A percentile compares a stretch with the other conserved stretches of the same genome.
phyloP scores from a whole-genome alignment of 2,888 invertebrate species.

The Cephus spinipes region DNA sequence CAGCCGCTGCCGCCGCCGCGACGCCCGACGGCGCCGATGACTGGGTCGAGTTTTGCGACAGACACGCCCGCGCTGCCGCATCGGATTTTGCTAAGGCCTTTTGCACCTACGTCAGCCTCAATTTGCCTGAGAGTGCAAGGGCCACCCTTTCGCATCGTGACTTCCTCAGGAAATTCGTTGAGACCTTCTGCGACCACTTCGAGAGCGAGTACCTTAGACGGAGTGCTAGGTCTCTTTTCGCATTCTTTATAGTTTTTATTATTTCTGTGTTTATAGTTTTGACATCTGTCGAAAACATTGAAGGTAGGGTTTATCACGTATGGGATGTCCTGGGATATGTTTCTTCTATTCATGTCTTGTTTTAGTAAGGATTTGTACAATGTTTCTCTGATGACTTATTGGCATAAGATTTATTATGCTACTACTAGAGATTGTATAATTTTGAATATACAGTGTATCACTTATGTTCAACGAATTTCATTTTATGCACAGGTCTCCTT shows the following conservation, averaged over 20 bases:
- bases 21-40: conserved; percentile 75
- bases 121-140: conserved; percentile 75
- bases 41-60: conserved; percentile 89
- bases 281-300: not conserved
- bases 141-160: conserved; percentile 80
- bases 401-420: not conserved
- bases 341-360: not conserved
- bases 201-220: conserved; percentile 80
- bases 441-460: not conserved
- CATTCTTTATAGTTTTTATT: not conserved
- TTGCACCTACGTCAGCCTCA: conserved; percentile 80
- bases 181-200: conserved; percentile 87
- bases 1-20: conserved; percentile 67
- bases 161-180: conserved; percentile 84
- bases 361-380: not conserved
- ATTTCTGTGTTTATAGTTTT: not conserved
- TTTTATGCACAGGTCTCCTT: conserved; percentile 47
- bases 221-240: conserved; percentile 55
- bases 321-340: not conserved
- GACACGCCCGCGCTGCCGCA: conserved; percentile 86
- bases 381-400: not conserved
- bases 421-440: not conserved
- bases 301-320: not conserved
- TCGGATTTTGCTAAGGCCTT: conserved; percentile 91
- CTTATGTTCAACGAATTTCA: not conserved